Conservation (phyloP, 1,140 invertebrate genomes). For the Lepidotrigona ventralis region DNA sequence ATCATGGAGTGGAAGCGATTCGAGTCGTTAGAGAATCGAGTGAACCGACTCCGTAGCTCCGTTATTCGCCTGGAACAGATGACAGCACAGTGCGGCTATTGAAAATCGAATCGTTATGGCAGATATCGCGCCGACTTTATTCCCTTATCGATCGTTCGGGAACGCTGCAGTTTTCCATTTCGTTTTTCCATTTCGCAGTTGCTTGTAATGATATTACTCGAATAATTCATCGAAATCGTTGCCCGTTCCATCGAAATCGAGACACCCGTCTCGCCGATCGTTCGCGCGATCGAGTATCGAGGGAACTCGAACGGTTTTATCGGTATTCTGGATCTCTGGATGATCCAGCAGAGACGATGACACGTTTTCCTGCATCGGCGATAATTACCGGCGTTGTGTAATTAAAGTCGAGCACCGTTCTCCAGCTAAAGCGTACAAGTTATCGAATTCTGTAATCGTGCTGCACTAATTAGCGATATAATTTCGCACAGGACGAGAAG, state of each 20-base stretch:
- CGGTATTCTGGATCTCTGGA: background rate
- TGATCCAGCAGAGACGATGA: background rate
- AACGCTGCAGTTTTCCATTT: slow-evolving; percentile 16
- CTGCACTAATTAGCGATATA: background rate
- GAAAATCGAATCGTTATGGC: slow-evolving; percentile 36
- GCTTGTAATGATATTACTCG: slow-evolving; percentile 15
- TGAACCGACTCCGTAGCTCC: slow-evolving; percentile 13
- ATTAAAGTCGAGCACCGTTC: background rate
- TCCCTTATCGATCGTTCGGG: background rate
- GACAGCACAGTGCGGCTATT: slow-evolving; percentile 34
- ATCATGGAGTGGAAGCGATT: slow-evolving; percentile 34
- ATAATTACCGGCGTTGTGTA: background rate
- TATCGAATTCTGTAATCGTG: slow-evolving; percentile 13
- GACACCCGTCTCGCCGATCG: background rate
- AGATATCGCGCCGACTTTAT: slow-evolving; percentile 6
- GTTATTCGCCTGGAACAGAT: slow-evolving; percentile 29
- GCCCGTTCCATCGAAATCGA: background rate
- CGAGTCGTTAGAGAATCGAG: slow-evolving; percentile 34
- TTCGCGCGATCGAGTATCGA: background rate
- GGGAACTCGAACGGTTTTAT: background rate
- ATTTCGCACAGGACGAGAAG: background rate
- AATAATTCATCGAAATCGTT: slow-evolving; percentile 17
- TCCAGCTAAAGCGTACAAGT: background rate
- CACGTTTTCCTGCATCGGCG: background rate
- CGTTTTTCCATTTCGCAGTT: slow-evolving; percentile 4